Evolutionary conservation across 2,797 vertebrate genomes (phyloP), one percentile per base, ranked within the genome.

Genomic region (Dicrostonyx torquatus): DNA sequence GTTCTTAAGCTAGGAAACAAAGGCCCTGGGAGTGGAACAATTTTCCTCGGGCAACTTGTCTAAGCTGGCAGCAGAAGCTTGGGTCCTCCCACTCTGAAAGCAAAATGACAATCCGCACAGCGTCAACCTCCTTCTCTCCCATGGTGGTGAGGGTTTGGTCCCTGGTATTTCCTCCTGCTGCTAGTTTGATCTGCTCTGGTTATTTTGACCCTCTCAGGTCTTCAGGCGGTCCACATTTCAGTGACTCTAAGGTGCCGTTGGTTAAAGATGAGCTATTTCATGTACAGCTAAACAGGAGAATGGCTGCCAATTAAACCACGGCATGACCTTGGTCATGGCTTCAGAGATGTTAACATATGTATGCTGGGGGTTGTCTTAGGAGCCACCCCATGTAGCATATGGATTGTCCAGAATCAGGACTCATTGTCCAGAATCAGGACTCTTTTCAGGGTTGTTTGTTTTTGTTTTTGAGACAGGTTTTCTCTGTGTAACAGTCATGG

Each of bases 31-130:
- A 93, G 77, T 43, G 11, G 79, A 94, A 50, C 80, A 68, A 7
- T 91, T 87, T 94, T 94, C 96, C 89, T 84, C 24, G 7, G 96
- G 96, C 97, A 82, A 79, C 80, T 85, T 87, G 66, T 90, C 94
- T 87, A 94, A 73, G 40, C 50, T 62, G 37, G 53, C 66, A 80
- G 78, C 92, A 93, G 94, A 92, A 92, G 72, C 76, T 79, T 2
- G 22, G 68, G 66, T 78, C 87, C 82, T 53, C 45, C 0, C 7
- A 18, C 87, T 88, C 6, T 5, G n/a, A 88, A 83, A 91, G 48
- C 68, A 72, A 89, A 64, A 64, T 1, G 48, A 77, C 68, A 13
- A 8, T 1, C 2, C 13, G 0, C 15, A 0, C 13, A 0, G 34
- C 2, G 0, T 37, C 89, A 34, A 82, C 84, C 48, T 83, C 7